Base-by-base conservation (phyloP, 2,888 invertebrate genomes). In the Cosmopolites sordidus region DNA sequence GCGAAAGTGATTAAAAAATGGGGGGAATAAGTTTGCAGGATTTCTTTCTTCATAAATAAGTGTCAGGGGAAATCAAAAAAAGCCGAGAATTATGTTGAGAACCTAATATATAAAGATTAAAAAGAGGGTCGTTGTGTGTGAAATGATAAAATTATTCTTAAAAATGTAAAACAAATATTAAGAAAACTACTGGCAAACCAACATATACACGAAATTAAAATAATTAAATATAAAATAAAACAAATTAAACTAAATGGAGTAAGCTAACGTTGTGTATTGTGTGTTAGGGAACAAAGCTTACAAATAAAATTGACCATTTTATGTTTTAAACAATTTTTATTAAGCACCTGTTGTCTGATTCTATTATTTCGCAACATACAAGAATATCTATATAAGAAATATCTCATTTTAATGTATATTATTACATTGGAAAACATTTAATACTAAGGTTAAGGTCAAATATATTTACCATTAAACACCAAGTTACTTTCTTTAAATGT, bases 101-200 rank as follows among this genome's bases (percentile, higher is more conserved):
- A n/a, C n/a, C n/a, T n/a, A n/a, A n/a, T n/a, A n/a, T n/a, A n/a
- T n/a, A n/a, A n/a, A n/a, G n/a, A n/a, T n/a, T n/a, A n/a, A n/a
- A n/a, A n/a, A n/a, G 27, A 27, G 27, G 5, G 27, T 27, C 6
- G 27, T 27, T 27, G 27, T 27, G 27, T 9, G 27, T 27, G 27
- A 6, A 9, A 33, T 6, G 11, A 33, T 4, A 11, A 33, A 33
- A 33, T 4, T 33, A 11, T 9, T 33, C 33, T 33, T n/a, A n/a
- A 33, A 33, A 33, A 33, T 33, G n/a, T n/a, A 9, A 33, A n/a
- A 33, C 11, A 33, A 5, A 33, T 45, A 57, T 43, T 58, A 60
- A 63, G 55, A 66, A 69, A 72, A 70, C 69, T 67, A 72, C 68
- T 71, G 74, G 74, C 74, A 74, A 74, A 73, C 73, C 74, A 66